Evolutionary conservation across 2,888 invertebrate genomes (phyloP), one percentile per base, ranked within the genome.

Genomic region (Yponomeuta sedellus): DNA sequence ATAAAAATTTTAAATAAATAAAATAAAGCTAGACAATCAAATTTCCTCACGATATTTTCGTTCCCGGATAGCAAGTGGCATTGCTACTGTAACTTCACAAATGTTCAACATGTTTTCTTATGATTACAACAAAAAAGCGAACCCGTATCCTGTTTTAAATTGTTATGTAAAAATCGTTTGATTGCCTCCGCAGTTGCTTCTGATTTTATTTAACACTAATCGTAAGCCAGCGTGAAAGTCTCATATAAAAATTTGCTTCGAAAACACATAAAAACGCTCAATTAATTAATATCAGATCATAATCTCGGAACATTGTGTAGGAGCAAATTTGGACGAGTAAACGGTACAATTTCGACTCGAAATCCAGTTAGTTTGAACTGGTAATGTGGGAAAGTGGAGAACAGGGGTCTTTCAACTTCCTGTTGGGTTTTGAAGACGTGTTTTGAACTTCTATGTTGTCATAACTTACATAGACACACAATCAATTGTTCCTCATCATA

Each of bases 391-490:
- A 59, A 59, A 52, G 16, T 16, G 5, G 12, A 52, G 4, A 19
- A 59, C 19, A 34, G 34, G 19, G 62, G 62, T 62, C 62, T 62
- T 62, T 62, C 62, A 62, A 62, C 62, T 62, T 62, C 62, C 62
- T 34, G 62, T 62, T 25, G 59, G 34, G 44, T 52, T 12, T 52
- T 52, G 12, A 52, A 16, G 44, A 16, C 12, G 16, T 52, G 44
- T 52, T 52, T 52, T 52, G 12, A 16, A 16, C 12, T 16, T 16
- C 16, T 3, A 3, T 8, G 44, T 16, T 52, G 44, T 16, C 44
- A 52, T 52, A 16, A 52, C 16, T 52, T 16, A 12, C 12, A 1
- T 8, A 52, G 16, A 52, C 34, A 34, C 34, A 34, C 8, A 12
- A 52, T 52, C 12, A 52, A 52, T 52, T 16, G 44, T 52, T 52